Evolutionary conservation across 2,797 vertebrate species (phyloP).

Genomic region (Vespertilio murinus): DNA sequence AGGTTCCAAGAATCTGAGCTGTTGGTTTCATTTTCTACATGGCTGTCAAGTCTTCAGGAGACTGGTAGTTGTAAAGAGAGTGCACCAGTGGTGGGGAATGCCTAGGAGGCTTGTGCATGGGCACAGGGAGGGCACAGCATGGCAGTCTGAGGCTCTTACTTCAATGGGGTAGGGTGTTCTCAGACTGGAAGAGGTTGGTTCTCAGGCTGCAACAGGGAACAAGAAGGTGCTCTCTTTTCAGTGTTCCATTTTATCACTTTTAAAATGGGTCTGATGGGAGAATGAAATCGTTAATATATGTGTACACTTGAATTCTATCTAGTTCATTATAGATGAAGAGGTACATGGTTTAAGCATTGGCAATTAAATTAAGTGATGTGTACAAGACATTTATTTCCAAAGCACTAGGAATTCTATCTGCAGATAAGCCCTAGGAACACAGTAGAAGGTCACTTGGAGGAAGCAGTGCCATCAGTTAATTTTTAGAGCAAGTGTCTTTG

Average conservation of each 20-base stretch:
- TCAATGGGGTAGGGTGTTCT: accelerated
- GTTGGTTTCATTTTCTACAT: accelerated
- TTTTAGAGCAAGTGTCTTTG: conserved; percentile 61
- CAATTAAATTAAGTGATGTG: conserved; percentile 79
- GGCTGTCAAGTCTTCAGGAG: background rate
- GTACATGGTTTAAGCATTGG: conserved; percentile 77
- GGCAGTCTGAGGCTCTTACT: background rate
- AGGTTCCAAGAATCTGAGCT: accelerated
- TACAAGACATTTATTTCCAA: conserved; percentile 76
- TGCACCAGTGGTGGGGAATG: accelerated
- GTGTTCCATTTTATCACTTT: accelerated
- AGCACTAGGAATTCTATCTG: conserved; percentile 60
- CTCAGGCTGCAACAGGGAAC: background rate
- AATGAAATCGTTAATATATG: background rate
- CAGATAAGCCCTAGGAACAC: conserved; percentile 57
- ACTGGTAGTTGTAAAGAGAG: too few species aligned
- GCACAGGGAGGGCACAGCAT: accelerated
- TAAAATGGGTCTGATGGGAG: background rate
- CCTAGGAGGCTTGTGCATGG: too few species aligned
- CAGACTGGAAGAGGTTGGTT: background rate
- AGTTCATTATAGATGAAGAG: conserved; percentile 78
- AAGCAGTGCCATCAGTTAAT: conserved; percentile 49
- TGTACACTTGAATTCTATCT: conserved; percentile 71
- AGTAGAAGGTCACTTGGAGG: conserved; percentile 34
- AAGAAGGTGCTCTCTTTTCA: background rate